Base-by-base conservation (phyloP, 2,797 vertebrate species). In the Gouania willdenowi region DNA sequence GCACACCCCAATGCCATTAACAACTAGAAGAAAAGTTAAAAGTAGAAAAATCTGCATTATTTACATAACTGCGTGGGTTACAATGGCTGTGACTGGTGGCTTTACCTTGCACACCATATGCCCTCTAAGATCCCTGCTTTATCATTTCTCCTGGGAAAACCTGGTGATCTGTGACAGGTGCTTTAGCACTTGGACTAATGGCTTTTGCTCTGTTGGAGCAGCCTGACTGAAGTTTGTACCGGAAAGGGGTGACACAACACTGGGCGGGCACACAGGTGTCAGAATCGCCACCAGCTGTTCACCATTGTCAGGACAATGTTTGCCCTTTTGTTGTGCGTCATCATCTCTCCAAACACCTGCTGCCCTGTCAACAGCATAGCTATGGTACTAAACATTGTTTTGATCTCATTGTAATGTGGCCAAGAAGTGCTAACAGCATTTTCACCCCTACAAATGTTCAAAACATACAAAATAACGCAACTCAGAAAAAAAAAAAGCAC, bases 251-350 rank as follows among this genome's bases (percentile, higher is more conserved):
- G 26, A 65, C 68, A 67, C 42, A 57, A 54, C 32, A 24, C 53
- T 34, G 47, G 75, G 69, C 49, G 31, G 65, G 72, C 41, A 11
- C 71, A 26, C 81, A 76, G 75, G 73, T 82, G 79, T 55, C 60
- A 19, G 61, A 28, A 49, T 46, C 31, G 19, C 12, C 49, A 78
- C 67, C 84, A 85, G 78, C 81, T 86, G 82, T 75, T 86, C 76
- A 3, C 39, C 5, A 37, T 66, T 79, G 66, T 81, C 77, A 82
- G 72, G 70, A 80, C 77, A 68, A 66, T 65, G 66, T 78, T 80
- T 82, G 79, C 66, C 81, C 77, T 82, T 79, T 81, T 57, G 60
- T 55, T 46, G 59, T 57, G 65, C 37, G 49, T 81, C 74, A 61
- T 76, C 67, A 53, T 76, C 55, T 41, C 61, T 50, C 50, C 23